Evolutionary conservation across 2,797 vertebrate genomes (phyloP).

Genomic region (Galago senegalensis): DNA sequence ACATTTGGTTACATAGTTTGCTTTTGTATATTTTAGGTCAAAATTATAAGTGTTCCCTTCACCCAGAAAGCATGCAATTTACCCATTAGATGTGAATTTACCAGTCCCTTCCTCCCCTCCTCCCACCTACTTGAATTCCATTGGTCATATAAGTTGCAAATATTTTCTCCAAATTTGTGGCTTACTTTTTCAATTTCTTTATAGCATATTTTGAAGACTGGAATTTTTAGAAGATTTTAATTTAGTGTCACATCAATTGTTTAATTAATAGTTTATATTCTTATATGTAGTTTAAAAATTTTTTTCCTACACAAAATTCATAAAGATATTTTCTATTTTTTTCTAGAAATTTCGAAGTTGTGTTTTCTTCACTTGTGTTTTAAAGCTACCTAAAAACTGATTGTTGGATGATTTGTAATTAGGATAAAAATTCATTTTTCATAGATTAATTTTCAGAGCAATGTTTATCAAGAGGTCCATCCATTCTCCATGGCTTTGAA

Average conservation of each 20-base stretch:
- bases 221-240: neutral
- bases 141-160: neutral
- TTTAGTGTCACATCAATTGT: slow-evolving; percentile 10
- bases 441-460: neutral
- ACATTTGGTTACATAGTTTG: too few relatives aligned
- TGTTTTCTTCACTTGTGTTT: slow-evolving; percentile 38
- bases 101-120: too few relatives aligned
- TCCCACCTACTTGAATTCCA: too few relatives aligned
- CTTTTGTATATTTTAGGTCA: too few relatives aligned
- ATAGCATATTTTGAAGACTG: neutral
- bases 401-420: neutral
- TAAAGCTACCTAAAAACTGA: slow-evolving; percentile 23
- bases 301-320: neutral
- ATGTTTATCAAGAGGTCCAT: neutral
- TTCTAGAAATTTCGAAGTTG: slow-evolving; percentile 27
- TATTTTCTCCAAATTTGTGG: neutral
- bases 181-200: slow-evolving; percentile 34
- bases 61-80: too few relatives aligned
- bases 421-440: slow-evolving; percentile 8
- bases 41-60: too few relatives aligned
- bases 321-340: neutral
- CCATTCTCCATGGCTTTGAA: slow-evolving; percentile 6
- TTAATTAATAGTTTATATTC: neutral
- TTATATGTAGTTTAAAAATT: neutral
- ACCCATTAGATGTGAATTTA: too few relatives aligned